Evolutionary conservation across 2,888 invertebrate species (phyloP), one percentile per base, ranked within the genome.

Genomic region (Troglohyphantes excavatus): DNA sequence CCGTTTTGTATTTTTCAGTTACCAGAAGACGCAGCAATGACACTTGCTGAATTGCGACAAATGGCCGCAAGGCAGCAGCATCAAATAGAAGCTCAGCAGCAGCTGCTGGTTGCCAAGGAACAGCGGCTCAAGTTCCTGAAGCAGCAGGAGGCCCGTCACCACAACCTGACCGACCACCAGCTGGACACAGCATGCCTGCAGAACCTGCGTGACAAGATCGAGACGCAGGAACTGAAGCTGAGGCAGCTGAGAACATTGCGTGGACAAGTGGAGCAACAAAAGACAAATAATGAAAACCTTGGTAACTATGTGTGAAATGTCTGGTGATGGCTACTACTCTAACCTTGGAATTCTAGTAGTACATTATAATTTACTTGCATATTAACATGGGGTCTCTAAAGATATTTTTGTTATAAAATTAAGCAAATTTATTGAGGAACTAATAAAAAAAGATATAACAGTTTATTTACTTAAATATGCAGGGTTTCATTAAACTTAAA

Each of bases 11-110:
- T n/a, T 26, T 53, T 39, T 63, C 39, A 91, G 91, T 75, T 91
- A 67, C 91, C 91, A 26, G 91, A 91, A 82, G 89, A 84, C 26
- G 73, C 81, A 53, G 91, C 84, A 21, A 81, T 91, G 89, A 91
- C 91, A 3, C 76, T 91, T 27, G 81, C 91, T 94, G 98, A 98
- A 95, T 96, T 98, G 95, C 98, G 98, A 95, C 98, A 98, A 94
- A 98, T 98, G 98, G 98, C 98, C 94, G 96, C 97, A 94, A 96
- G 98, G 93, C 99, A 99, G 95, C 98, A 98, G 95, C 97, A 98
- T 94, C 98, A 98, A 95, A 98, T 98, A 94, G 98, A 98, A 95
- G 96, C 97, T 93, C 98, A 98, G 95, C 97, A 97, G 94, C 90
- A 94, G 92, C 95, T 97, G 94, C 95, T 98, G 93, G 96, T 97